phyloP scores from a whole-genome alignment of 2,888 invertebrate genomes.

The Crematogaster levior region DNA sequence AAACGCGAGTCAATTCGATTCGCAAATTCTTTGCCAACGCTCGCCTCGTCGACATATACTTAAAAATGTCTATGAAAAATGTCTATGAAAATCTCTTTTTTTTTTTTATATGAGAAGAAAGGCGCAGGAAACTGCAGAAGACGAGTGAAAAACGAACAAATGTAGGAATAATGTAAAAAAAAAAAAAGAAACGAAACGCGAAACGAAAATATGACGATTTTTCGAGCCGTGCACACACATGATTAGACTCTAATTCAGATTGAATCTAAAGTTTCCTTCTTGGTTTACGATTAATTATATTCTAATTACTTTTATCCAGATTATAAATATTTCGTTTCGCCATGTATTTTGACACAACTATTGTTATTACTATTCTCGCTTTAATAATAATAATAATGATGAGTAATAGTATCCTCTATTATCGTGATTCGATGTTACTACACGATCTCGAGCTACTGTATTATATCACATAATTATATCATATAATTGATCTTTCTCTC shows the following conservation, averaged over 20 bases:
- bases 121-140: neutral
- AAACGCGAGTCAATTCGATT: constrained; percentile 85
- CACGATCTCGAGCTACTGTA: constrained; percentile 19
- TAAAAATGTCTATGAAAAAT: constrained; percentile 20
- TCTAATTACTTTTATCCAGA: neutral
- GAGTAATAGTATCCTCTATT: constrained; percentile 22
- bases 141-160: neutral
- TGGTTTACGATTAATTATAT: neutral
- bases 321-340: neutral
- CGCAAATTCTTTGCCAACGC: constrained; percentile 69
- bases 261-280: neutral
- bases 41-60: constrained; percentile 18
- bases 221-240: constrained; percentile 42
- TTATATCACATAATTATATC: constrained; percentile 40
- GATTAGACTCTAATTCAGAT: no score
- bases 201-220: constrained; percentile 54
- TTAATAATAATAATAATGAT: constrained; percentile 17
- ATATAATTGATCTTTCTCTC: constrained; percentile 59
- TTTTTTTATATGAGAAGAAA: neutral
- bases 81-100: constrained; percentile 4
- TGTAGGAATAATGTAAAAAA: neutral
- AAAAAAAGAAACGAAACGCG: neutral
- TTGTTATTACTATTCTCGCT: constrained; percentile 1
- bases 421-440: constrained; percentile 23
- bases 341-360: neutral